Percentiles rank a stretch among this genome's conserved stretches.
phyloP scores from a whole-genome alignment of 2,797 vertebrate species.

The Nothura maculosa region DNA sequence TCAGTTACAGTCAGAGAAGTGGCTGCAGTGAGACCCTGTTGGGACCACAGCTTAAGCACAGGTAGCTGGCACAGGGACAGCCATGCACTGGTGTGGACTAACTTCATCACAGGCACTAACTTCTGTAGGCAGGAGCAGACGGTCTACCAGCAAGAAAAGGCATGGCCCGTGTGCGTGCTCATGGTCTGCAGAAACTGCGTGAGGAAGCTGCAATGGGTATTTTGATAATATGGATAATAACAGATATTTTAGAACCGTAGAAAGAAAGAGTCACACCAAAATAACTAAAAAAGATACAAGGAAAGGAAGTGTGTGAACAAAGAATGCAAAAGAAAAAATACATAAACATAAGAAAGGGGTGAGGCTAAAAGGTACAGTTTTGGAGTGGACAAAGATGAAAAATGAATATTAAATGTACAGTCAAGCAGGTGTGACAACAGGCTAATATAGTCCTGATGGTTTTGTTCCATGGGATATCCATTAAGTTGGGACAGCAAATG shows the following conservation, averaged over 20 bases:
- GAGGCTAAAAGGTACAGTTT: background rate
- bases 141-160: background rate
- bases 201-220: background rate
- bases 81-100: background rate
- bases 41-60: constrained; percentile 17
- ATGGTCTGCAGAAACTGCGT: background rate
- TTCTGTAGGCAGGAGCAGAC: background rate
- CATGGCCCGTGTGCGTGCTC: background rate
- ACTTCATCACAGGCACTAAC: background rate
- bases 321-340: background rate
- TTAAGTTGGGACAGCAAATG: background rate
- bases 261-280: background rate
- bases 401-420: background rate
- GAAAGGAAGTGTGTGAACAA: background rate
- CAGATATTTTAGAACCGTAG: background rate
- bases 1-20: background rate
- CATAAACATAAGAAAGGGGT: background rate
- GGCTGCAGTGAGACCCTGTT: constrained; percentile 55
- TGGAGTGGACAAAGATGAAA: background rate
- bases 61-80: constrained; percentile 12
- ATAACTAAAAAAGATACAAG: background rate
- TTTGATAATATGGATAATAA: too few relatives aligned
- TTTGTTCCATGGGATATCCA: background rate
- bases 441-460: background rate
- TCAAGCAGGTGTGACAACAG: background rate